Base-by-base conservation (phyloP, 1,140 invertebrate species). In the Drosophila pseudoananassae region DNA sequence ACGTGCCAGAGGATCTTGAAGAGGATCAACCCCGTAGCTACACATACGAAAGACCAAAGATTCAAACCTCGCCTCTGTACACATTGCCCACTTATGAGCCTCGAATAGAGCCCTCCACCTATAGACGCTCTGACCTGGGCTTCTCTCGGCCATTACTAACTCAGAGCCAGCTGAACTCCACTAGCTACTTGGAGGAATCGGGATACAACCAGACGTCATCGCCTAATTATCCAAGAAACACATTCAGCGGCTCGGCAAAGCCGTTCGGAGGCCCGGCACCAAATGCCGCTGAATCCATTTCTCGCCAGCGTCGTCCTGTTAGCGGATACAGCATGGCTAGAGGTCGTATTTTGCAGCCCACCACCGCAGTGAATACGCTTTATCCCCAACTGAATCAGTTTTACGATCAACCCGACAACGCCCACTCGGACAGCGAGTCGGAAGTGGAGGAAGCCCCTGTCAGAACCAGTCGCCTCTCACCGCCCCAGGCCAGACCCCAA, bases 351-450 rank as follows among this genome's bases (percentile, higher is more conserved):
- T 23, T 78, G 3, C 82, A 87, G 15, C 83, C 76, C 4, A 76
- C 43, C 7, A 66, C 64, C 31, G 27, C 61, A 12, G 55, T 58
- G 2, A 78, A 88, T 23, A 49, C 63, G 0, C 50, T 88, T 4
- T 88, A 88, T 55, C 83, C 83, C 2, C 59, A 76, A 38, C 64
- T 88, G 2, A 70, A 88, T 46, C 49, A 76, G 9, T 88, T 88
- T 29, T 88, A 88, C 51, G 68, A 82, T 27, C 49, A 76, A 12
- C 49, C 59, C 0, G 38, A 57, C 38, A 66, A 31, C 20, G 23
- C 31, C 2, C 17, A 25, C 8, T 45, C 70, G 0, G 78, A 87
- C 12, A 85, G 60, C 31, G 82, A 85, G 12, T 56, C 64, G 1
- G 80, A 84, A n/a, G 33, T n/a, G 1, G 74, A 74, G 1, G 17